These are phyloP conservation scores for Arctopsyche grandis DNA, from an alignment of 1,140 invertebrate species.

Conservation along the genomic window DNA sequence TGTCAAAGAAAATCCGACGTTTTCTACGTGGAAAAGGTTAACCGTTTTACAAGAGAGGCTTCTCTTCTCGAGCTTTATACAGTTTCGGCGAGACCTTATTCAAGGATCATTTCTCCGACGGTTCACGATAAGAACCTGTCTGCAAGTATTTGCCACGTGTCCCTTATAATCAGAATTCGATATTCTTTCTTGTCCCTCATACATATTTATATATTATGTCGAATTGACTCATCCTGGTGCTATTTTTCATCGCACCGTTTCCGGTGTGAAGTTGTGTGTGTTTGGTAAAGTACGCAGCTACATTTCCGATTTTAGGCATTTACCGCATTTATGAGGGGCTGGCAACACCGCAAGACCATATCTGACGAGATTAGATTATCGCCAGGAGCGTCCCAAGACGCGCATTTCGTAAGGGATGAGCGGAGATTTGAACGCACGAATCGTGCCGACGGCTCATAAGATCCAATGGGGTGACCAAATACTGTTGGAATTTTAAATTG, in stretches of 20 bases:
- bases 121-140: constrained; percentile 22
- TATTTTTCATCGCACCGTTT: too few relatives aligned
- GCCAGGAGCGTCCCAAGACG: not conserved
- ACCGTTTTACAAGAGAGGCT: constrained; percentile 32
- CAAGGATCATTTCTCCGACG: constrained; percentile 34
- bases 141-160: not conserved
- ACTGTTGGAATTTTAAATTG: too few relatives aligned
- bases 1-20: constrained; percentile 38
- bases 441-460: too few relatives aligned
- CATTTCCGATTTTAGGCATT: too few relatives aligned
- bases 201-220: too few relatives aligned
- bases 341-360: too few relatives aligned
- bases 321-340: too few relatives aligned
- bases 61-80: constrained; percentile 26
- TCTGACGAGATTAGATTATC: constrained; percentile 31
- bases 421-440: too few relatives aligned
- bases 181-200: not conserved
- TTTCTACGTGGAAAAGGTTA: constrained; percentile 35
- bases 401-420: not conserved
- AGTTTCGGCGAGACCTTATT: constrained; percentile 25
- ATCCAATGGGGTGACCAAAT: too few relatives aligned
- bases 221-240: too few relatives aligned
- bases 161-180: not conserved
- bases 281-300: too few relatives aligned
- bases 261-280: too few relatives aligned